These are phyloP conservation scores for Apeltes quadracus DNA, from an alignment of 2,113 vertebrate species.

Conservation along the genomic window DNA sequence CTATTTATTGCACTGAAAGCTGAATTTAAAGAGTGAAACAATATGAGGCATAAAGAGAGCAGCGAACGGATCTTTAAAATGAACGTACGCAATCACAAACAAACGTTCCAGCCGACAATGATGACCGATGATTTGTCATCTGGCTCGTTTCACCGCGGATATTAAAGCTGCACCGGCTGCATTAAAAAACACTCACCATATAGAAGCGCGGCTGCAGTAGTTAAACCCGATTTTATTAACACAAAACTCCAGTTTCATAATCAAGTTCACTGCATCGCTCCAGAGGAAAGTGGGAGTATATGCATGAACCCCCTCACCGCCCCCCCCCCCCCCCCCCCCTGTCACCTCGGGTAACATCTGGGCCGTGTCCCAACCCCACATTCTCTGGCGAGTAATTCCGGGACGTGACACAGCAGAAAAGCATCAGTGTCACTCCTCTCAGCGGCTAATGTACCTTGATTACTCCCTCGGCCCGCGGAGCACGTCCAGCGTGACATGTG, in stretches of 20 bases:
- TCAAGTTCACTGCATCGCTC: not conserved
- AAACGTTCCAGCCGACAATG: slow-evolving; percentile 15
- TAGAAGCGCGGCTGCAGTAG: too few species aligned
- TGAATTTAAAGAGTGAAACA: slow-evolving; percentile 15
- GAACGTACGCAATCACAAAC: slow-evolving; percentile 6
- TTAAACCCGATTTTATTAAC: not conserved
- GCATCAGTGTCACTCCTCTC: not conserved
- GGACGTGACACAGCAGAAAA: not conserved
- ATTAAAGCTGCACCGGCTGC: not conserved
- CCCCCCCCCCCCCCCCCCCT: too few species aligned
- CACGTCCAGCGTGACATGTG: not conserved
- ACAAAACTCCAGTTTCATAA: not conserved
- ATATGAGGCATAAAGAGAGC: slow-evolving; percentile 4
- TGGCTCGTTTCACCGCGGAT: slow-evolving; percentile 8
- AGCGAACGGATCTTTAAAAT: slow-evolving; percentile 5
- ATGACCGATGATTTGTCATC: slow-evolving; percentile 21
- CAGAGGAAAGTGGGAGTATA: not conserved
- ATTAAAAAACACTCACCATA: not conserved
- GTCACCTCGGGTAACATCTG: not conserved
- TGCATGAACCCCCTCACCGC: not conserved
- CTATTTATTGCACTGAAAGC: not conserved
- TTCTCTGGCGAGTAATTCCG: not conserved
- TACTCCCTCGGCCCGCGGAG: not conserved
- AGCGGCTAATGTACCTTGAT: not conserved
- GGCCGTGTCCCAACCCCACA: not conserved